Percentiles rank a stretch among this genome's conserved stretches.
These are phyloP conservation scores for Baryphthengus martii DNA, from an alignment of 2,113 vertebrate genomes.

Conservation along the genomic window DNA sequence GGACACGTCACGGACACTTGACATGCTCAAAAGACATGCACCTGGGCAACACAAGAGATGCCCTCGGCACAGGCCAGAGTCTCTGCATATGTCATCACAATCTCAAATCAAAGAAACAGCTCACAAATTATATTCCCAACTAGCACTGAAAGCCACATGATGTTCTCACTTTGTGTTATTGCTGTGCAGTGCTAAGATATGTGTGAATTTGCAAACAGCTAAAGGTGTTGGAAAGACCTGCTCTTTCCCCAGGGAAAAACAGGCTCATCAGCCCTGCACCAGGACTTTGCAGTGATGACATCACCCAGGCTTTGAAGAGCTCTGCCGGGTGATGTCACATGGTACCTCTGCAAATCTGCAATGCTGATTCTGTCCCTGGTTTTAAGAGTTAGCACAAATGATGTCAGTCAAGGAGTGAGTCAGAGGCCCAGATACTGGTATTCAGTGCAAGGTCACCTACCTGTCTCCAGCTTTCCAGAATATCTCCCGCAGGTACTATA, in stretches of 20 bases:
- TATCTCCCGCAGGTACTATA: not conserved
- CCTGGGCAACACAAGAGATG: not conserved
- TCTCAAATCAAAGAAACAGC: not conserved
- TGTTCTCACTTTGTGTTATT: not conserved
- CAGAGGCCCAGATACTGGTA: not conserved
- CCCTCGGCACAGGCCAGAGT: not conserved
- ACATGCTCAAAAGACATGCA: not conserved
- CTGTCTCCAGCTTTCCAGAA: not conserved
- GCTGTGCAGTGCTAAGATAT: not conserved
- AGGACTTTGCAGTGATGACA: not conserved
- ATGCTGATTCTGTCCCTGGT: not conserved
- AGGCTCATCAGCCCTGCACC: not conserved
- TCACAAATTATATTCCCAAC: not conserved
- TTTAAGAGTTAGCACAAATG: not conserved
- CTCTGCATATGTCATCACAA: not conserved
- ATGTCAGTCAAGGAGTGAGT: not conserved
- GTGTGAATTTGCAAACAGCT: not conserved
- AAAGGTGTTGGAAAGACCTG: not conserved
- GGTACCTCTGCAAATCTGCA: constrained; percentile 16
- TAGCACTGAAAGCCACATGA: not conserved
- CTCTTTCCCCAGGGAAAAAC: not conserved
- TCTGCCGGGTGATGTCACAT: not conserved
- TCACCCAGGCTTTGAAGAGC: not conserved
- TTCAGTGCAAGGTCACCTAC: not conserved
- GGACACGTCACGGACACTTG: not conserved